Evolutionary conservation across 2,888 invertebrate genomes (phyloP).

Genomic region (Gerosis bhagava): DNA sequence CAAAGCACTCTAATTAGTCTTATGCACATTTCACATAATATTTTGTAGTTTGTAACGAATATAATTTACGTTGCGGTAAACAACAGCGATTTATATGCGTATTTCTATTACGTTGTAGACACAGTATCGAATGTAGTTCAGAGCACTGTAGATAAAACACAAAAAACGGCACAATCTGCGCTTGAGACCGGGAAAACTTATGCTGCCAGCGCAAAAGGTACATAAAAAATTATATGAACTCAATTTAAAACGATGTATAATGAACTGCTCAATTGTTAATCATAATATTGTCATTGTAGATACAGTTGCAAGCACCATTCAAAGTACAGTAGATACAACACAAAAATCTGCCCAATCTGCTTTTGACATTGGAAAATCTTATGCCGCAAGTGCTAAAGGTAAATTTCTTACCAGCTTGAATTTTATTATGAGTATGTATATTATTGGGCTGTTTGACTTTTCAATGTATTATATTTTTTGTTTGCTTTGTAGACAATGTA

Average conservation of each 20-base stretch:
- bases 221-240: too few relatives aligned
- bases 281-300: slow-evolving; percentile 37
- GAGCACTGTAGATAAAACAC: slow-evolving; percentile 48
- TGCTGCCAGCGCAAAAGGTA: slow-evolving; percentile 49
- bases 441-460: too few relatives aligned
- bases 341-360: slow-evolving; percentile 54
- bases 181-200: slow-evolving; percentile 53
- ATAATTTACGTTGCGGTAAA: too few relatives aligned
- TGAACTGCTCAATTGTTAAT: too few relatives aligned
- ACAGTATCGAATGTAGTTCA: slow-evolving; percentile 51
- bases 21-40: too few relatives aligned
- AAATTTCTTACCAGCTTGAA: slow-evolving; percentile 24
- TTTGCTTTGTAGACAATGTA: too few relatives aligned
- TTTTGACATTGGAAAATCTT: slow-evolving; percentile 50
- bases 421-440: neutral
- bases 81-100: too few relatives aligned
- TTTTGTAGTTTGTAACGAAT: slow-evolving; percentile 7
- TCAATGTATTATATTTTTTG: too few relatives aligned
- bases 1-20: too few relatives aligned
- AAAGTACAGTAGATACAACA: slow-evolving; percentile 48
- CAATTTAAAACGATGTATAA: too few relatives aligned
- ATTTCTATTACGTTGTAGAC: slow-evolving; percentile 43
- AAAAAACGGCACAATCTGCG: slow-evolving; percentile 51
- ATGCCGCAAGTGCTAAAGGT: slow-evolving; percentile 53
- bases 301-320: slow-evolving; percentile 41